Percentiles rank a stretch among this genome's conserved stretches.
phyloP scores from a whole-genome alignment of 2,888 invertebrate genomes.

The Elysia crispata region DNA sequence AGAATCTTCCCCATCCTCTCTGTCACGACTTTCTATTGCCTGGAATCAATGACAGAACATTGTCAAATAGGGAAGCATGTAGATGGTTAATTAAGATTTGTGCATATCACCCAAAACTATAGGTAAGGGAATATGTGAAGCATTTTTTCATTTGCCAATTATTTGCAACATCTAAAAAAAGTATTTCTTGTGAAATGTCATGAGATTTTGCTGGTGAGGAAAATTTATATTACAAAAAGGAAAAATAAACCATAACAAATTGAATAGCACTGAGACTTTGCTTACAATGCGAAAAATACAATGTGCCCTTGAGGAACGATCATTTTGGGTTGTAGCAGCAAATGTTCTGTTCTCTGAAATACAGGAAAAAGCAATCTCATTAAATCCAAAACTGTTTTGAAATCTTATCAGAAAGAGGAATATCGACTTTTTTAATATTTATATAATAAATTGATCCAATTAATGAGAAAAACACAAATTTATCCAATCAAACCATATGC shows the following conservation, averaged over 20 bases:
- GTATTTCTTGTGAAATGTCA: too few relatives aligned
- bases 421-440: background rate
- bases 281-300: constrained; percentile 91
- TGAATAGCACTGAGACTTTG: constrained; percentile 54
- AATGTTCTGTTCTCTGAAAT: constrained; percentile 81
- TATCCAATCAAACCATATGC: too few relatives aligned
- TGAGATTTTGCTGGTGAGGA: background rate
- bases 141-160: too few relatives aligned
- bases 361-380: constrained; percentile 2
- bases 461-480: background rate
- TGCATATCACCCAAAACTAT: too few relatives aligned
- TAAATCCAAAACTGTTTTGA: constrained; percentile 2
- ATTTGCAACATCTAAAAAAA: too few relatives aligned
- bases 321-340: constrained; percentile 92
- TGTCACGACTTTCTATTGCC: constrained; percentile 86
- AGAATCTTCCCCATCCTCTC: constrained; percentile 72
- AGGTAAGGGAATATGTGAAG: too few relatives aligned
- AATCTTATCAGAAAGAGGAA: background rate
- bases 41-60: constrained; percentile 62
- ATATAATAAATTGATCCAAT: background rate
- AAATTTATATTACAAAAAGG: background rate
- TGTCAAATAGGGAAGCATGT: background rate
- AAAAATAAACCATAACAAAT: background rate
- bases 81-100: too few relatives aligned
- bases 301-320: constrained; percentile 91